Evolutionary conservation across 2,888 invertebrate genomes (phyloP).

Genomic region (Agonopterix subpropinquella): DNA sequence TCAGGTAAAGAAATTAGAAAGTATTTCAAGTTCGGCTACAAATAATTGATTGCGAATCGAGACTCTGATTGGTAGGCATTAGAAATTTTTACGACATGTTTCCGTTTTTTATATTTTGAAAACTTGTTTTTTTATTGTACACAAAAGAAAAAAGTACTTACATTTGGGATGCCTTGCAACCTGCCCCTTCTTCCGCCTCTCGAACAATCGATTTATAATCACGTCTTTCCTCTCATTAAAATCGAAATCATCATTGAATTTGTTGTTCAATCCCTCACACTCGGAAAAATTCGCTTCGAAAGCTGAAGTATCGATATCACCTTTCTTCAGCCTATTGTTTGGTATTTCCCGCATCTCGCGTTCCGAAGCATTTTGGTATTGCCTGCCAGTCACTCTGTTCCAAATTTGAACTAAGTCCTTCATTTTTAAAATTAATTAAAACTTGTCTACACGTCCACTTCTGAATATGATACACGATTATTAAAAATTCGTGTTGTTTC

Average conservation of each 20-base stretch:
- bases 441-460: background rate
- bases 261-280: conserved; percentile 55
- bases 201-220: conserved; percentile 58
- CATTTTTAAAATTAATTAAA: conserved; percentile 51
- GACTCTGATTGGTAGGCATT: no score
- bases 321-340: conserved; percentile 40
- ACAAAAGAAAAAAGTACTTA: conserved; percentile 38
- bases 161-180: conserved; percentile 54
- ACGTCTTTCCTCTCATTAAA: conserved; percentile 51
- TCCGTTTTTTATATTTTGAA: background rate
- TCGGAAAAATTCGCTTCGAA: conserved; percentile 52
- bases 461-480: background rate
- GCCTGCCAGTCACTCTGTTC: conserved; percentile 66
- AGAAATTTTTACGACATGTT: background rate
- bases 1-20: no score
- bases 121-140: background rate
- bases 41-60: no score
- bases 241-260: conserved; percentile 48
- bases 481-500: conserved; percentile 10
- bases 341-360: conserved; percentile 49
- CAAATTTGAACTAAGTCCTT: conserved; percentile 79
- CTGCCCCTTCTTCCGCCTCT: conserved; percentile 46
- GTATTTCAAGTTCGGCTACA: no score
- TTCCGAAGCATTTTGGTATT: conserved; percentile 67
- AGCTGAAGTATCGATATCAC: conserved; percentile 39